A percentile compares a stretch with the other conserved stretches of the same genome.
These are phyloP conservation scores for Chironomus riparius DNA, from an alignment of 2,888 invertebrate species.

Conservation along the genomic window DNA sequence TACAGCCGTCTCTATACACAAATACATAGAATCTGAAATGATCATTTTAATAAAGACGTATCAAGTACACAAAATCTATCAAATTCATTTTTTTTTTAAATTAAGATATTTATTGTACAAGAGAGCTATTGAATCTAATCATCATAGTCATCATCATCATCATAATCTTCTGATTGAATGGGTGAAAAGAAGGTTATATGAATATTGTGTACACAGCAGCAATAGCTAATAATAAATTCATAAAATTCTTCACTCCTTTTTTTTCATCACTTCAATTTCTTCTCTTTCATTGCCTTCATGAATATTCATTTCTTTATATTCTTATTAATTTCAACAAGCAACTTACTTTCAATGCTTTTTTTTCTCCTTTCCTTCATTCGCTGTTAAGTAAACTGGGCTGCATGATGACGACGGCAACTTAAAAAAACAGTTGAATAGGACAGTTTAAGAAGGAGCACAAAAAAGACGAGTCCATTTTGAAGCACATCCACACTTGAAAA, in stretches of 20 bases:
- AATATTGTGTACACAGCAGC: not conserved
- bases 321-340: not conserved
- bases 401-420: not conserved
- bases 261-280: slow-evolving; percentile 17
- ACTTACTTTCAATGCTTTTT: not conserved
- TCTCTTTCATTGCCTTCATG: not conserved
- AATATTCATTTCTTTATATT: slow-evolving; percentile 13
- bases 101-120: too few relatives aligned
- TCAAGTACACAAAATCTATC: not conserved
- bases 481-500: not conserved
- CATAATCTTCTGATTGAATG: too few relatives aligned
- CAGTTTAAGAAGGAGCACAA: not conserved
- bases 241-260: not conserved
- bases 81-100: too few relatives aligned
- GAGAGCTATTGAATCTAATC: too few relatives aligned
- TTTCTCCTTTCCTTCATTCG: not conserved
- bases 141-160: too few relatives aligned
- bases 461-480: not conserved
- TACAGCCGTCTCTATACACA: not conserved
- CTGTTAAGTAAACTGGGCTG: not conserved
- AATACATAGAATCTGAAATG: not conserved
- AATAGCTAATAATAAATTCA: slow-evolving; percentile 21
- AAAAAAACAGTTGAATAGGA: not conserved
- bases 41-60: not conserved
- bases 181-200: too few relatives aligned